Percentiles rank a stretch among this genome's conserved stretches.
phyloP scores from a whole-genome alignment of 2,113 vertebrate species.

The Taxidea taxus region DNA sequence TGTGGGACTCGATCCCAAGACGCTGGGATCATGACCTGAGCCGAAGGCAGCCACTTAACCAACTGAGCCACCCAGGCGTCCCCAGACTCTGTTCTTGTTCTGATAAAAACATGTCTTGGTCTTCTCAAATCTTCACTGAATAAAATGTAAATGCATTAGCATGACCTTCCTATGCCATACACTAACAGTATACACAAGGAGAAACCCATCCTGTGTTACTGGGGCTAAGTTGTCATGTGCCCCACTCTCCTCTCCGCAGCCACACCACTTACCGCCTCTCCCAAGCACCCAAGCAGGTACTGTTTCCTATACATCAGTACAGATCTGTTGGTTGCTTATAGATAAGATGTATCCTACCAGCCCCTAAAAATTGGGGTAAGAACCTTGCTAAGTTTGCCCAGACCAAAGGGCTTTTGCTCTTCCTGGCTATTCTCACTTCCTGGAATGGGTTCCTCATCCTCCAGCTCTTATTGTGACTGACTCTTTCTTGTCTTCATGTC shows the following conservation, averaged over 20 bases:
- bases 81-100: neutral
- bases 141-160: neutral
- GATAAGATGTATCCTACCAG: neutral
- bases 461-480: neutral
- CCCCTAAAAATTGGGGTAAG: neutral
- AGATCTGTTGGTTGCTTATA: neutral
- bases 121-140: neutral
- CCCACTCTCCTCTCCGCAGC: neutral
- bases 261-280: neutral
- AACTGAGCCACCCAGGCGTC: too few relatives aligned
- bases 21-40: too few relatives aligned
- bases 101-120: neutral
- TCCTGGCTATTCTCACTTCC: neutral
- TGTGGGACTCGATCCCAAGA: too few relatives aligned
- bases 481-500: neutral
- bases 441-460: neutral
- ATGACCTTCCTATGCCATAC: neutral
- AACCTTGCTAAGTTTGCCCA: neutral
- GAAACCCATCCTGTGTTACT: neutral
- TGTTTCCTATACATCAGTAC: rapidly evolving
- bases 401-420: neutral
- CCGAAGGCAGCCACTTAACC: too few relatives aligned
- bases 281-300: too few relatives aligned
- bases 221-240: neutral
- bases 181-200: neutral